Conservation (phyloP, 2,113 vertebrate species). For the Zosterops borbonicus region DNA sequence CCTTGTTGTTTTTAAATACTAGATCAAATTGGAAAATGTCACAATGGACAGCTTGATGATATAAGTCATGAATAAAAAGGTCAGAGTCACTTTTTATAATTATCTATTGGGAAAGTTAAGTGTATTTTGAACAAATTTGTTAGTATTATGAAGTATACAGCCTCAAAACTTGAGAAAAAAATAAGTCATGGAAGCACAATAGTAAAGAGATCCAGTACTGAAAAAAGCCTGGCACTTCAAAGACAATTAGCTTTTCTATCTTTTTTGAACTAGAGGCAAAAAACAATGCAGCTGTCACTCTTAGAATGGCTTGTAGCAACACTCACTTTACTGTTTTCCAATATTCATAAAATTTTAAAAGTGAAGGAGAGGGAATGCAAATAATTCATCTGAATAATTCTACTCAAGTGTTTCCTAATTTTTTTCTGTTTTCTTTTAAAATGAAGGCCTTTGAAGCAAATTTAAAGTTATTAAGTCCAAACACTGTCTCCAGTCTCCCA, state of each 20-base stretch:
- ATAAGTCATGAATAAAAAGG: conserved; percentile 10
- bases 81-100: background rate
- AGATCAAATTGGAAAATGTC: background rate
- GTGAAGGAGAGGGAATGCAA: background rate
- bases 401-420: background rate
- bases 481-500: background rate
- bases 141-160: background rate
- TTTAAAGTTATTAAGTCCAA: background rate
- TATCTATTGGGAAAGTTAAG: background rate
- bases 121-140: conserved; percentile 22
- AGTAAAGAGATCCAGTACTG: conserved; percentile 24
- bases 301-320: conserved; percentile 42
- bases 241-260: conserved; percentile 65
- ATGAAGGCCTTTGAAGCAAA: background rate
- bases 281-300: conserved; percentile 56
- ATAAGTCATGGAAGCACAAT: conserved; percentile 14
- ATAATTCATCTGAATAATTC: conserved; percentile 45
- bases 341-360: background rate
- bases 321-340: conserved; percentile 34
- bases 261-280: conserved; percentile 48
- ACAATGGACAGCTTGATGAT: background rate
- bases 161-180: conserved; percentile 46
- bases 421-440: background rate
- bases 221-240: conserved; percentile 55
- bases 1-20: background rate